Conservation (phyloP, 2,797 vertebrate species). For the Tauraco hartlaubi region DNA sequence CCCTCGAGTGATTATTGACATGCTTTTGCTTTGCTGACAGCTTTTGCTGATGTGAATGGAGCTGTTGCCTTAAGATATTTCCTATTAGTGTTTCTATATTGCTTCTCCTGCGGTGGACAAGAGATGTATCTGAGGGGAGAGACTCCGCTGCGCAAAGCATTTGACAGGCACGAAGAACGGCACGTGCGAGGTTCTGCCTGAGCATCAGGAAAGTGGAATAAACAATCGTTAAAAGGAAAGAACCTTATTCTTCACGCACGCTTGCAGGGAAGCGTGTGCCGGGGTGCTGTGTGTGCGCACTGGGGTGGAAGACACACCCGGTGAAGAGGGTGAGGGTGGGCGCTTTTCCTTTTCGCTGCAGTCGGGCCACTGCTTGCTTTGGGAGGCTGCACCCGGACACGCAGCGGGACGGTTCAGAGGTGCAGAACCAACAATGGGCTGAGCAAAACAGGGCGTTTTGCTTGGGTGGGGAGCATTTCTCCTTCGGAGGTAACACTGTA, state of each 20-base stretch:
- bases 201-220: neutral
- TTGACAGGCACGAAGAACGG: neutral
- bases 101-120: neutral
- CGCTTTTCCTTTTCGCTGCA: neutral
- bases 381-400: neutral
- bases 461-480: neutral
- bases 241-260: neutral
- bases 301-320: neutral
- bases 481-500: neutral
- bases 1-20: neutral
- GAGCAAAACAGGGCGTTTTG: fast-evolving
- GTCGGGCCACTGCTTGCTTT: neutral
- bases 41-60: neutral
- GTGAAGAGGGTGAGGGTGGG: neutral
- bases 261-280: fast-evolving
- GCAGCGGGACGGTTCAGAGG: too few species aligned
- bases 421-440: neutral
- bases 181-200: neutral
- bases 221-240: neutral
- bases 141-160: neutral
- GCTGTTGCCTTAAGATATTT: neutral
- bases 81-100: neutral
- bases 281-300: neutral
- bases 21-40: neutral
- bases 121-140: neutral